Evolutionary conservation across 2,113 vertebrate genomes (phyloP).

Genomic region (Ophiodon elongatus): DNA sequence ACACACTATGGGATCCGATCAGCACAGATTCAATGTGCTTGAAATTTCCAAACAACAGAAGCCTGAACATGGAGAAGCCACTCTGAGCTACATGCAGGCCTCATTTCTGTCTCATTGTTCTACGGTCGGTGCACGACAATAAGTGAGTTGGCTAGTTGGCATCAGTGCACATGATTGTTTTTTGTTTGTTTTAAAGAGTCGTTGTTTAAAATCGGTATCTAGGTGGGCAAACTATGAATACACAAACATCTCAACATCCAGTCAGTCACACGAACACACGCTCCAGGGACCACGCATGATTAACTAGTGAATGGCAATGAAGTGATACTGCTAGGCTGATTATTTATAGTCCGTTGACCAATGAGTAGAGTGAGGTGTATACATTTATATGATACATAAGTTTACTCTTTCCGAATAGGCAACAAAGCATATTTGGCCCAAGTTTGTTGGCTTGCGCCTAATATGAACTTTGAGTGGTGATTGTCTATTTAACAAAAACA

Average conservation of each 20-base stretch:
- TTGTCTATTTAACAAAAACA: conserved; percentile 60
- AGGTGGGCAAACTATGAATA: conserved; percentile 50
- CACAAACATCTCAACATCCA: conserved; percentile 47
- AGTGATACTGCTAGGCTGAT: conserved; percentile 55
- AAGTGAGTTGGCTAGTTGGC: conserved; percentile 49
- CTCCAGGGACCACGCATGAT: conserved; percentile 71
- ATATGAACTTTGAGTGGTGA: conserved; percentile 42
- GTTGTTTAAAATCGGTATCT: conserved; percentile 24
- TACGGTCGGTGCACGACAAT: conserved; percentile 56
- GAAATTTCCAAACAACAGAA: not conserved
- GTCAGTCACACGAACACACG: conserved; percentile 58
- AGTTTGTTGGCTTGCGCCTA: conserved; percentile 25
- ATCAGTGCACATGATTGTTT: conserved; percentile 54
- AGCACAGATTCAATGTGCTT: not conserved
- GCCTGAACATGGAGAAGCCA: conserved; percentile 2
- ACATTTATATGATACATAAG: conserved; percentile 57
- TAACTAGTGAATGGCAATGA: conserved; percentile 42
- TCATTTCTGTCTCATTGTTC: not conserved
- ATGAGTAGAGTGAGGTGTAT: conserved; percentile 45
- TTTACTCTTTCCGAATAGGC: conserved; percentile 47
- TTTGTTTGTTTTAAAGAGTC: conserved; percentile 12
- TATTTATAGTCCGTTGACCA: conserved; percentile 33
- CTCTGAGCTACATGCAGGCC: conserved; percentile 24
- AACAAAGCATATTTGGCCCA: conserved; percentile 54
- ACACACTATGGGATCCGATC: not conserved